phyloP scores from a whole-genome alignment of 2,797 vertebrate species.

The Takifugu rubripes region DNA sequence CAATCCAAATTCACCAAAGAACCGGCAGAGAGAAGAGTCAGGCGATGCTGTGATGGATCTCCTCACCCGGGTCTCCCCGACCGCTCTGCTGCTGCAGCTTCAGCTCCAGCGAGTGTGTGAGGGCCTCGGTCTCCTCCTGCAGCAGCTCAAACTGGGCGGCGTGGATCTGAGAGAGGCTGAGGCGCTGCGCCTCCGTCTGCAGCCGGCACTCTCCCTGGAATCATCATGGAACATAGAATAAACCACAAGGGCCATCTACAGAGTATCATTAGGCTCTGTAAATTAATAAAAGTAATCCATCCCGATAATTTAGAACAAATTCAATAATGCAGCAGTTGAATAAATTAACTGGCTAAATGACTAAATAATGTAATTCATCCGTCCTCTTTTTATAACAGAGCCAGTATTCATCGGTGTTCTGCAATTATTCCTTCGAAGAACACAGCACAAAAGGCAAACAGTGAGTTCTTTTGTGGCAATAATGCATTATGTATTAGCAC shows the following conservation, averaged over 20 bases:
- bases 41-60: neutral
- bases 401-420: slow-evolving; percentile 32
- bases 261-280: no score
- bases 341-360: slow-evolving; percentile 19
- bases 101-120: slow-evolving; percentile 73
- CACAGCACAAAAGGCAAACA: slow-evolving; percentile 41
- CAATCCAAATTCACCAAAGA: neutral
- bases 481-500: slow-evolving; percentile 48
- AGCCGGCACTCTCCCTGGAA: slow-evolving; percentile 84
- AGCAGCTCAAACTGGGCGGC: slow-evolving; percentile 88
- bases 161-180: slow-evolving; percentile 91
- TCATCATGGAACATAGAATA: slow-evolving; percentile 5
- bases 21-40: neutral
- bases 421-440: slow-evolving; percentile 37
- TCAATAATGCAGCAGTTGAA: slow-evolving; percentile 8
- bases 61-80: slow-evolving; percentile 70
- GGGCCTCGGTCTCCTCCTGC: slow-evolving; percentile 78
- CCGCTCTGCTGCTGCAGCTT: slow-evolving; percentile 65
- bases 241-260: neutral
- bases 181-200: slow-evolving; percentile 89
- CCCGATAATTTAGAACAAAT: slow-evolving; percentile 13
- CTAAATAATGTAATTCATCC: slow-evolving; percentile 24
- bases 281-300: no score
- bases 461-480: slow-evolving; percentile 21
- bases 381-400: slow-evolving; percentile 24